Conservation (phyloP, 2,888 invertebrate genomes). For the Pyrrhia umbra region DNA sequence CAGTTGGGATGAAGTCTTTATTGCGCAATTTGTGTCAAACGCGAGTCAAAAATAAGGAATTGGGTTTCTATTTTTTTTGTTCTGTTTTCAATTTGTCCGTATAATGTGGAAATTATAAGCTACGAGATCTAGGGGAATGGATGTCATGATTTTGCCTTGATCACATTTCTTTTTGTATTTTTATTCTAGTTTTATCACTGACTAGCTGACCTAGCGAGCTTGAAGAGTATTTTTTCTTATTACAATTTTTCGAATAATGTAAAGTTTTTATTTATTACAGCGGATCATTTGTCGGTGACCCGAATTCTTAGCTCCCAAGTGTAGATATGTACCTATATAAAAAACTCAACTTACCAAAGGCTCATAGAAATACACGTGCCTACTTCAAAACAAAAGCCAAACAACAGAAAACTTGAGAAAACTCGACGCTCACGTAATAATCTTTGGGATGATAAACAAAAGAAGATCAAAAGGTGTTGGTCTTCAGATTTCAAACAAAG, state of each 20-base stretch:
- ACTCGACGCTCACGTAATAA: constrained; percentile 6
- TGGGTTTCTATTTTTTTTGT: background rate
- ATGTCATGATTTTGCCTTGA: background rate
- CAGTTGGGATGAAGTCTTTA: constrained; percentile 31
- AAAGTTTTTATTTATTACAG: no score
- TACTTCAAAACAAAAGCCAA: background rate
- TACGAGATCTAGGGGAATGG: background rate
- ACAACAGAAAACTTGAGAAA: background rate
- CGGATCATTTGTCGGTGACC: no score
- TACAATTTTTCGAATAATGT: no score
- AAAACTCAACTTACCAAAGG: background rate
- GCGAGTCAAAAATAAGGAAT: background rate
- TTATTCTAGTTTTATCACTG: no score
- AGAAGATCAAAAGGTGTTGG: constrained; percentile 25
- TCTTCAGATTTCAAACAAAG: constrained; percentile 15
- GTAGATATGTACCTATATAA: background rate
- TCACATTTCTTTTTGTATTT: no score
- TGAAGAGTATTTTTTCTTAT: no score
- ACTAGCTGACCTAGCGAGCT: no score
- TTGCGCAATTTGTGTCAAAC: constrained; percentile 19
- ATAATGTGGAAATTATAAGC: background rate
- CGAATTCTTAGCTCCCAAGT: no score
- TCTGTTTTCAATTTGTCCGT: background rate
- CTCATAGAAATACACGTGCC: no score
- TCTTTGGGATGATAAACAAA: constrained; percentile 2